Conservation (phyloP, 2,113 vertebrate genomes). For the Hypomesus transpacificus region DNA sequence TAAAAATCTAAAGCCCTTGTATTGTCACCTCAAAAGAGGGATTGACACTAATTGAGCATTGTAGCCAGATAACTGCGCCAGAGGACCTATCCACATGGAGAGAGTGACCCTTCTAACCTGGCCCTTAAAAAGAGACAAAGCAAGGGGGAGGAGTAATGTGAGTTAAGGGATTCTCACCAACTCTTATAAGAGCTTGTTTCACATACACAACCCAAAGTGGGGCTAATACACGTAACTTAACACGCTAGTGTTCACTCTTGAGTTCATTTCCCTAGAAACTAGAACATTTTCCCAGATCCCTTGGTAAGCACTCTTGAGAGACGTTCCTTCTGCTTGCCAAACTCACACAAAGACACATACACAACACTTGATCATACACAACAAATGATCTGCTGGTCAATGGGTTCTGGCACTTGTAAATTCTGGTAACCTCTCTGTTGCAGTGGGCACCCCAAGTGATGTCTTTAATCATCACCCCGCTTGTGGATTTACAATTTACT, state of each 20-base stretch:
- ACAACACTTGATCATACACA: no score
- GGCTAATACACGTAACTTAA: conserved; percentile 81
- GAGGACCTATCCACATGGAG: conserved; percentile 85
- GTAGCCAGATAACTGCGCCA: conserved; percentile 84
- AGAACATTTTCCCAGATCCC: conserved; percentile 75
- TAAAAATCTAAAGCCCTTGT: conserved; percentile 67
- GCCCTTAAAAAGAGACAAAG: conserved; percentile 84
- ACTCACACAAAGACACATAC: conserved; percentile 57
- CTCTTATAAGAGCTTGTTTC: conserved; percentile 82
- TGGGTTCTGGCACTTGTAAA: conserved; percentile 12
- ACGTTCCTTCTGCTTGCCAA: conserved; percentile 66
- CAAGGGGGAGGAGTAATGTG: conserved; percentile 82
- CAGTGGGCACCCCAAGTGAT: background rate
- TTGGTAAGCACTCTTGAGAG: conserved; percentile 71
- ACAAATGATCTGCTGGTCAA: conserved; percentile 27
- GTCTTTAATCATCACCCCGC: background rate
- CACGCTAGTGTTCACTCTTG: conserved; percentile 76
- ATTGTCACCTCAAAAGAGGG: conserved; percentile 77
- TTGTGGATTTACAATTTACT: no score
- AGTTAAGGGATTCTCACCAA: conserved; percentile 90
- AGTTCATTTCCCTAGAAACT: conserved; percentile 73
- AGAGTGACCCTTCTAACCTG: conserved; percentile 86
- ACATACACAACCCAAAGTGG: conserved; percentile 81
- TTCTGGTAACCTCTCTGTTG: background rate
- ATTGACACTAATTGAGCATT: conserved; percentile 81